Evolutionary conservation across 2,113 vertebrate genomes (phyloP), one percentile per base, ranked within the genome.

Genomic region (Seriola dumerili): DNA sequence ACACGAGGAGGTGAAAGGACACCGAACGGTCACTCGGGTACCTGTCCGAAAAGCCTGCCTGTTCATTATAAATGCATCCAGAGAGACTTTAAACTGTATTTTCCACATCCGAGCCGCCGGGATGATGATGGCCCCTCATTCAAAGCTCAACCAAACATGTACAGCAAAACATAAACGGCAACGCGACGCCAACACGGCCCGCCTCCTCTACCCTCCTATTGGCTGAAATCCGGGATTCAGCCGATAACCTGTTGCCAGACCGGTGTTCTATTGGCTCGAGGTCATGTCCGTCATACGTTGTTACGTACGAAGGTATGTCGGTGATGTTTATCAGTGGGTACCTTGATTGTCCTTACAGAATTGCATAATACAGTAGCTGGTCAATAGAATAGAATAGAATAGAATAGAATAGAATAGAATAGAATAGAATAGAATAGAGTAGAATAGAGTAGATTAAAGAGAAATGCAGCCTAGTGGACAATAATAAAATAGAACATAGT

Each of bases 101-200:
- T 94, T 92, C 78, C 85, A 80, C 80, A 87, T 86, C 87, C 74
- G 88, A 92, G 89, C 84, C 88, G 89, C 90, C 92, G 91, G 93
- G 91, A 94, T 90, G 93, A 95, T 92, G 92, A 94, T 93, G 92
- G 92, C 92, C 93, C 93, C 93, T 94, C 92, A 91, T 91, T 91
- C 91, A 94, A 85, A 89, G 88, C 90, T 81, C 94, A 95, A 95
- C 94, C 95, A 76, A 95, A 94, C 95, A 0, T 93, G 89, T 80
- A 81, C 75, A 64, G 72, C 83, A 84, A 65, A 74, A 76, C 74
- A 82, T 8, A 70, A 90, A 63, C 79, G n/a, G 58, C 12, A 23
- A 12, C 65, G 9, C 14, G 62, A 79, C 42, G 29, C 58, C 29
- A 1, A 25, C 6, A 85, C 16, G 23, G 5, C 86, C 81, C 91